These are phyloP conservation scores for Trichosurus vulpecula DNA, from an alignment of 2,797 vertebrate genomes.

Conservation along the genomic window DNA sequence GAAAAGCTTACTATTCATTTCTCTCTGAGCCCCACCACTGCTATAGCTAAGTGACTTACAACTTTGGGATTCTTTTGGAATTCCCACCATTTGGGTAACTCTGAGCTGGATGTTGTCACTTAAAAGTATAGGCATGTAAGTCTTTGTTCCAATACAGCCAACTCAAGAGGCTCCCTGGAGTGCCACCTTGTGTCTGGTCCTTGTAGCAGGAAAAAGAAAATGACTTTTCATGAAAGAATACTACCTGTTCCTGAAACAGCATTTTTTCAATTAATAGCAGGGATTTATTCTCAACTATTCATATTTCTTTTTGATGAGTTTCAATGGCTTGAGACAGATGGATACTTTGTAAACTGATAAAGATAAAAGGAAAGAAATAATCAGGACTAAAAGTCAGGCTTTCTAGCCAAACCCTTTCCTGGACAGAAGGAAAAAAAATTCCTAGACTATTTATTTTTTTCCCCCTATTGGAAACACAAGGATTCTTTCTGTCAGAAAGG, in stretches of 20 bases:
- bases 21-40: background rate
- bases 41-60: background rate
- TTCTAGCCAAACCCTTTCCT: constrained; percentile 29
- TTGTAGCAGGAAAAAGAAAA: background rate
- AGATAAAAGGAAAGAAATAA: constrained; percentile 53
- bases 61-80: too few relatives aligned
- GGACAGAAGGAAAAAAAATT: constrained; percentile 20
- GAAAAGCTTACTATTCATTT: background rate
- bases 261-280: background rate
- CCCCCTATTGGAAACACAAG: constrained; percentile 28
- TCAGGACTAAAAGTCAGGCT: background rate
- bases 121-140: background rate
- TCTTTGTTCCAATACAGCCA: background rate
- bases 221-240: background rate
- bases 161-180: constrained; percentile 6
- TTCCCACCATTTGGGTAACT: background rate
- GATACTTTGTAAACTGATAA: constrained; percentile 38
- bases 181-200: background rate
- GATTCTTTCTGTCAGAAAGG: constrained; percentile 39
- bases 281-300: constrained; percentile 27
- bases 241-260: background rate
- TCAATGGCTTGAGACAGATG: background rate
- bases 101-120: background rate
- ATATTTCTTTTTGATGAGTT: constrained; percentile 27
- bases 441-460: background rate